A percentile compares a stretch with the other conserved stretches of the same genome.
Evolutionary conservation across 2,888 invertebrate genomes (phyloP).

Genomic region (Allophyes oxyacanthae): DNA sequence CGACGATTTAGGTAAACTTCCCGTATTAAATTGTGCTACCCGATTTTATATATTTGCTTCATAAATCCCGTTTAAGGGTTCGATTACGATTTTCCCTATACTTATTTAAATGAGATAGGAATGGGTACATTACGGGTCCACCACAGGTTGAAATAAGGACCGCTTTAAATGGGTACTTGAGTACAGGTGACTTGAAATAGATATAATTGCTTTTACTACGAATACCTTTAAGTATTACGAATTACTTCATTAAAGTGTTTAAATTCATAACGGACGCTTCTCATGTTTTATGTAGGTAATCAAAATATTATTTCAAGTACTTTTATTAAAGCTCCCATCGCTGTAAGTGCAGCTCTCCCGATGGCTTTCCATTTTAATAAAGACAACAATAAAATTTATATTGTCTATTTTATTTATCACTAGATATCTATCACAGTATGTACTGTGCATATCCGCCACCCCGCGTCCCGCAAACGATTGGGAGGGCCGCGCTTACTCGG

Average conservation of each 20-base stretch:
- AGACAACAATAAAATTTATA: no score
- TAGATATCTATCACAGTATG: no score
- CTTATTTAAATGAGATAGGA: constrained; percentile 73
- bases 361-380: no score
- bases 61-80: constrained; percentile 76
- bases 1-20: constrained; percentile 80
- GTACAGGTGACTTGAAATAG: constrained; percentile 26
- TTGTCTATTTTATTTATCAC: no score
- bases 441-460: no score
- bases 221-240: constrained; percentile 4
- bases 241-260: neutral
- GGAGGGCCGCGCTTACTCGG: no score
- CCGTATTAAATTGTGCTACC: constrained; percentile 74
- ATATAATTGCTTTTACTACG: constrained; percentile 11
- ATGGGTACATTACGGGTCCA: constrained; percentile 58
- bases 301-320: neutral
- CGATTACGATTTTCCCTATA: constrained; percentile 71
- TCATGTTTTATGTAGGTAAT: neutral
- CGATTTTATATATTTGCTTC: constrained; percentile 74
- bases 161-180: constrained; percentile 37
- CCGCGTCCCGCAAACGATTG: no score
- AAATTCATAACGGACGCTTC: neutral
- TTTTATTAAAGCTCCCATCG: no score
- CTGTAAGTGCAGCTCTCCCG: no score
- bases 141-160: constrained; percentile 55